Base-by-base conservation (phyloP, 2,113 vertebrate species). In the Acanthisitta chloris region DNA sequence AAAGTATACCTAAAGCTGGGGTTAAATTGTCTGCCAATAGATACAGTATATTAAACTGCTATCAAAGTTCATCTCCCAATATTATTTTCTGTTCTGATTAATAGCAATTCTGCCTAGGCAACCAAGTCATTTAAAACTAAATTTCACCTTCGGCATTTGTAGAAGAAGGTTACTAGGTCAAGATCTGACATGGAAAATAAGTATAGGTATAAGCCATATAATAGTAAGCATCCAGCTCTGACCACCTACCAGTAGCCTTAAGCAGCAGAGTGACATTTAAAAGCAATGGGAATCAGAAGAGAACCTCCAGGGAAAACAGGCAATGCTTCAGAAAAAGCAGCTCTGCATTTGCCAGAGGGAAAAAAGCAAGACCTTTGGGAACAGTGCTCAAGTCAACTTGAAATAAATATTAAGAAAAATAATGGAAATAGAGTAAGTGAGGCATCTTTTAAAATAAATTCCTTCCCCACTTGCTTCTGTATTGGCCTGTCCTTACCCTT, bases 201-300 rank as follows among this genome's bases (percentile, higher is more conserved):
- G 46, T 38, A 26, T 42, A 79, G 70, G 59, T 96, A 88, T 28
- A 78, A 93, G 38, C 19, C 64, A 66, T 36, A 43, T 61, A 40
- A 81, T 61, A 69, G 76, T 25, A 79, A 88, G 72, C 81, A 88
- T 59, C 70, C 61, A 79, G 61, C 78, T 83, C 71, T 58, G 71
- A 82, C 45, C 88, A 87, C 83, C 66, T 87, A 66, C 69, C 33
- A 71, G 70, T 49, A 89, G 88, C 92, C 86, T 48, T 9, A 40
- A 90, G 92, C 92, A 82, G 80, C 48, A 85, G 77, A 62, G 31
- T 83, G 90, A 62, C 81, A 72, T 90, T 95, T 96, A 89, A 93
- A 94, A 95, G 91, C 83, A 81, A 81, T 67, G 76, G 72, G 69
- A 90, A 21, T 36, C 88, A 91, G 58, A 81, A 59, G 42, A 77